Evolutionary conservation across 1,140 invertebrate species (phyloP), one percentile per base, ranked within the genome.

Genomic region (Leptinotarsa undecemlineata): DNA sequence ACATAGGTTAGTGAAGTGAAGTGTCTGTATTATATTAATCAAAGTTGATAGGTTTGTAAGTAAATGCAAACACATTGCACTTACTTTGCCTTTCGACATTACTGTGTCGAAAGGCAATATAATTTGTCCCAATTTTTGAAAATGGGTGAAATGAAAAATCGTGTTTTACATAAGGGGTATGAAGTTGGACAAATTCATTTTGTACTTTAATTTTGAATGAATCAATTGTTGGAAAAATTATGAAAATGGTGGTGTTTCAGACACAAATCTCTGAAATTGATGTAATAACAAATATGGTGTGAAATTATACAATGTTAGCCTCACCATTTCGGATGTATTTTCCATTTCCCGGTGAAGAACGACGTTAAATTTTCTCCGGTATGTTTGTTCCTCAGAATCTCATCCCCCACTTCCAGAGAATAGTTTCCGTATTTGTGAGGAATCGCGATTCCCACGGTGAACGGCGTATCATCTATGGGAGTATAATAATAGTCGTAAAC

Each of bases 241-340:
- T 11, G 8, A 42, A 42, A 42, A 42, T 11, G 5, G 6, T 61
- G 11, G 5, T 61, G 8, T 61, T 61, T 61, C 5, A 42, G 33
- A 11, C 8, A 11, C 0, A 42, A 42, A 42, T 42, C 0, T 3
- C 33, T 42, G 33, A 42, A 20, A 61, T 61, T 61, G 8, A 5
- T 19, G 17, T 19, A 61, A 61, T 61, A 61, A n/a, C 26, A 33
- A 33, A 33, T 33, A 33, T 33, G 6, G 26, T 33, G 26, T 71
- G n/a, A 4, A 26, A 64, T 60, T 6, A 33, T 33, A 33, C 6
- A 33, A 33, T 42, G 11, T 11, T 42, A 8, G 8, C 57, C 67
- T 76, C 85, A 93, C 95, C 95, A 97, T 79, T 94, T 91, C 0
- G 95, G 95, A 87, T 97, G 94, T 19, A 97, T 88, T 82, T 91